Evolutionary conservation across 2,888 invertebrate genomes (phyloP), one percentile per base, ranked within the genome.

Genomic region (Caenorhabditis sp.): DNA sequence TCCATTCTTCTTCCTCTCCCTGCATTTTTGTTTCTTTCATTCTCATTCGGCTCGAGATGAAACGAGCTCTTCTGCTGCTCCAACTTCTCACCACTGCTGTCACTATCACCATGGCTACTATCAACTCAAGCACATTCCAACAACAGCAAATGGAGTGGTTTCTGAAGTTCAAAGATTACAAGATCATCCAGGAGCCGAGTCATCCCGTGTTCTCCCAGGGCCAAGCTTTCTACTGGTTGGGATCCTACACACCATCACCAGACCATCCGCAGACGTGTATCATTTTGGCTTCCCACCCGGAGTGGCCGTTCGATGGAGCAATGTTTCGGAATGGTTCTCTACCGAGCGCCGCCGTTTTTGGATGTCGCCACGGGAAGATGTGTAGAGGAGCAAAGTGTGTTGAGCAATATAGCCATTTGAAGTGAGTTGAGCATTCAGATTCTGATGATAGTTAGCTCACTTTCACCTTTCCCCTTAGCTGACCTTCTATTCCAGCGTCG

Each of bases 241-340:
- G 76, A 22, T 24, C 35, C 35, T 76, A 76, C 26, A 22, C n/a
- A 2, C 68, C 68, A 8, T 76, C 76, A 7, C 41, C 68, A 14
- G 76, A 76, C 19, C 59, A 49, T 7, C 76, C 76, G 16, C 68
- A 76, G 38, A 61, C 76, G 0, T 76, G 76, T 24, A 76, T 76
- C 44, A 51, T 76, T 12, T 49, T 76, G 2, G 49, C 68, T 51
- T 61, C 76, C 19, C 59, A 76, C n/a, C 76, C 69, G 16, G 76
- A 76, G 8, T 76, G 76, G 76, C 76, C 76, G 2, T 76, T 76
- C 41, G 76, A 61, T 12, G 68, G 76, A 7, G 59, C 22, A 31
- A 28, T 76, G 10, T 76, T 76, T 59, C 10, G 14, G 19, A 76
- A 76, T 41, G 76, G 76, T 26, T 61, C 68, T 1, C 16, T 44